Percentiles rank a stretch among this genome's conserved stretches.
Conservation (phyloP, 2,797 vertebrate genomes). For the Malurus leucopterus region DNA sequence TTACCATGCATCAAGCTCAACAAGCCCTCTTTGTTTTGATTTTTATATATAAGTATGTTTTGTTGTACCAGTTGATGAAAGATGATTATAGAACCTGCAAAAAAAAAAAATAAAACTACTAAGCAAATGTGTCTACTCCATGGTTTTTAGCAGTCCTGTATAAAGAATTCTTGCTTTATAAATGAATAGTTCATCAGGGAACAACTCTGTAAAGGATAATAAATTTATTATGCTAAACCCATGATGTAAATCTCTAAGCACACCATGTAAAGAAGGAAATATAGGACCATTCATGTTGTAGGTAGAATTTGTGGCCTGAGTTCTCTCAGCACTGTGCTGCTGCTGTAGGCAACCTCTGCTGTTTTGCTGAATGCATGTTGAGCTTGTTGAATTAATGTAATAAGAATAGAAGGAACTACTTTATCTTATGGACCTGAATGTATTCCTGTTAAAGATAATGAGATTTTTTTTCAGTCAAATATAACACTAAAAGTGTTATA, state of each 20-base stretch:
- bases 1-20: slow-evolving; percentile 58
- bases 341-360: background rate
- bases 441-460: background rate
- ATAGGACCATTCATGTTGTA: background rate
- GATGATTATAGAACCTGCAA: slow-evolving; percentile 66
- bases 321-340: background rate
- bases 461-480: background rate
- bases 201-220: slow-evolving; percentile 40
- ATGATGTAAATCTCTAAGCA: slow-evolving; percentile 53
- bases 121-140: slow-evolving; percentile 58
- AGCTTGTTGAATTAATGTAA: background rate
- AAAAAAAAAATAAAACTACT: slow-evolving; percentile 75
- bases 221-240: slow-evolving; percentile 19
- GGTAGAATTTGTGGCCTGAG: background rate
- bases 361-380: background rate
- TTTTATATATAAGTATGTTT: slow-evolving; percentile 59
- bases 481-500: background rate
- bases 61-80: slow-evolving; percentile 69
- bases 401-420: background rate
- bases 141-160: slow-evolving; percentile 53
- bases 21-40: slow-evolving; percentile 55
- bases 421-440: background rate
- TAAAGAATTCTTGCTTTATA: slow-evolving; percentile 52
- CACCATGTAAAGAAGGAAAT: background rate
- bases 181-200: slow-evolving; percentile 47